phyloP scores from a whole-genome alignment of 1,140 invertebrate species.

The Chrysopa pallens region DNA sequence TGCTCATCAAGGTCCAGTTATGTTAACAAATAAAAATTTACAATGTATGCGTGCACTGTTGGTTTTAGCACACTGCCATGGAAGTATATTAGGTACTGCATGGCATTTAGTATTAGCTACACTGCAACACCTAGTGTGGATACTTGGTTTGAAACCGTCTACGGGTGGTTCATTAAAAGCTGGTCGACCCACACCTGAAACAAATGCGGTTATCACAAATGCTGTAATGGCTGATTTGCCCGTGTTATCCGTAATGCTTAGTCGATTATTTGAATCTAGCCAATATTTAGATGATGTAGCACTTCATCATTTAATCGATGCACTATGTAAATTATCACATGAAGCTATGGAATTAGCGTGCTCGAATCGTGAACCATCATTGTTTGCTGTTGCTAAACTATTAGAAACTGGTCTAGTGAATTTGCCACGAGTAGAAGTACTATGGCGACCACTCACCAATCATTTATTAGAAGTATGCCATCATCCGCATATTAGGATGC shows the following conservation, averaged over 20 bases:
- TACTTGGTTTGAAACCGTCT: conserved; percentile 87
- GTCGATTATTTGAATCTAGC: conserved; percentile 84
- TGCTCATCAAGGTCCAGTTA: conserved; percentile 85
- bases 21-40: conserved; percentile 94
- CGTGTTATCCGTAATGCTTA: conserved; percentile 81
- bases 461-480: conserved; percentile 91
- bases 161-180: conserved; percentile 82
- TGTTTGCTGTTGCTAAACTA: conserved; percentile 94
- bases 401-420: conserved; percentile 93
- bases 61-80: conserved; percentile 78
- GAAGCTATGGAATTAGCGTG: conserved; percentile 96
- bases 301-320: conserved; percentile 90
- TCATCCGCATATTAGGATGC: conserved; percentile 86
- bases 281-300: conserved; percentile 87
- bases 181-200: conserved; percentile 45
- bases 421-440: conserved; percentile 77
- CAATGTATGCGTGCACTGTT: conserved; percentile 88
- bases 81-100: conserved; percentile 75
- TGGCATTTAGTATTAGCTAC: conserved; percentile 94
- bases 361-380: conserved; percentile 85
- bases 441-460: conserved; percentile 93
- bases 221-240: conserved; percentile 92
- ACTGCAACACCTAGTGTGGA: conserved; percentile 93
- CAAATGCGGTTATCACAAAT: conserved; percentile 86
- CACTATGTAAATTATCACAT: conserved; percentile 85